phyloP scores from a whole-genome alignment of 2,797 vertebrate genomes.

The Mormyrus hasselquistii region DNA sequence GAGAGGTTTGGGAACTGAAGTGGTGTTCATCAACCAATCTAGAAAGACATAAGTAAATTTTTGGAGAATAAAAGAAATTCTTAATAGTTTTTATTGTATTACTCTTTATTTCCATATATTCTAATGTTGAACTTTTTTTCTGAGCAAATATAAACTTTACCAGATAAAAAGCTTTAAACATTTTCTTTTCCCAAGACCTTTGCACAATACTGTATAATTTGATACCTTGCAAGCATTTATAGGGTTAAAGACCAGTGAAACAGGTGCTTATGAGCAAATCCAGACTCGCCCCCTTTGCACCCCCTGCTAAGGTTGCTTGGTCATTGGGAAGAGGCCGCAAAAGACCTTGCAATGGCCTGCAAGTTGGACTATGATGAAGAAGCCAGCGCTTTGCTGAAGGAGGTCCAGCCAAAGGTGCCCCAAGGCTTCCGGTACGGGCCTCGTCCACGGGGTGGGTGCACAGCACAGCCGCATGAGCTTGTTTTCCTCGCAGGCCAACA shows the following conservation, averaged over 20 bases:
- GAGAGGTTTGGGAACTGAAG: not conserved
- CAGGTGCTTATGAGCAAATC: not conserved
- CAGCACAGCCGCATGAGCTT: not conserved
- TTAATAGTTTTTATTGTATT: not conserved
- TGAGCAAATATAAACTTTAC: not conserved
- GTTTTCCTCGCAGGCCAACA: constrained; percentile 6
- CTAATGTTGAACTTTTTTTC: not conserved
- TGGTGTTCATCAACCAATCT: not conserved
- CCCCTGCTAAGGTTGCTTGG: constrained; percentile 73
- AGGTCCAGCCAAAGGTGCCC: constrained; percentile 89
- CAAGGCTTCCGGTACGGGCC: not conserved
- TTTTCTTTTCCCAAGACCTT: not conserved
- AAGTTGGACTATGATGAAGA: constrained; percentile 98
- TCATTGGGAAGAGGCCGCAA: constrained; percentile 90
- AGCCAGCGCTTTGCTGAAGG: constrained; percentile 84
- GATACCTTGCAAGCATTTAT: not conserved
- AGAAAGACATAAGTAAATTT: not conserved
- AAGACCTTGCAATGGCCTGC: constrained; percentile 88
- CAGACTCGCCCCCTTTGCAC: not conserved
- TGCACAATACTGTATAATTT: not conserved
- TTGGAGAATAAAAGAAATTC: not conserved
- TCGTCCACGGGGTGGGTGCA: not conserved
- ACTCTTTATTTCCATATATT: not conserved
- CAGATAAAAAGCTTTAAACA: not conserved
- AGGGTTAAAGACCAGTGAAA: not conserved